These are phyloP conservation scores for Priocnemis perturbator DNA, from an alignment of 2,888 invertebrate species.

Conservation along the genomic window DNA sequence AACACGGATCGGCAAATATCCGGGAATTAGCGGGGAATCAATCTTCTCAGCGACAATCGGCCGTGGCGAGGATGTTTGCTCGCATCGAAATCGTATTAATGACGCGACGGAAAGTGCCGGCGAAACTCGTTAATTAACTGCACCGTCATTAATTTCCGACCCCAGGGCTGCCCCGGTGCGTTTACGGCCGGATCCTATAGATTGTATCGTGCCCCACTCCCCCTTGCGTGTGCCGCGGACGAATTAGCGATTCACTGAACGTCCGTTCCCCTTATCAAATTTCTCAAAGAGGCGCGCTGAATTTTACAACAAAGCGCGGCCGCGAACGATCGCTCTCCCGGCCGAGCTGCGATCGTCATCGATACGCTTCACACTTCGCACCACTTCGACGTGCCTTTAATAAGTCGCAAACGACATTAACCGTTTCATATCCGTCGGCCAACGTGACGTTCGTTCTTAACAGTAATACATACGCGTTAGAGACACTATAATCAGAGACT, in stretches of 20 bases:
- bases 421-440: too few species aligned
- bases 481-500: too few species aligned
- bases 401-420: too few species aligned
- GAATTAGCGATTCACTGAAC: constrained; percentile 4
- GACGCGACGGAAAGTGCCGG: neutral
- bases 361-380: too few species aligned
- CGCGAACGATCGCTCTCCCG: too few species aligned
- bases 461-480: too few species aligned
- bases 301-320: too few species aligned
- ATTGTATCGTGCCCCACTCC: neutral
- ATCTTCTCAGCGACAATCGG: neutral
- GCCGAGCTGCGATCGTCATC: too few species aligned
- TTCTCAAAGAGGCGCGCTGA: neutral
- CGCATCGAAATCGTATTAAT: neutral
- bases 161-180: too few species aligned
- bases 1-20: neutral
- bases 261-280: neutral
- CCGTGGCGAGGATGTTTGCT: neutral
- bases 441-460: too few species aligned
- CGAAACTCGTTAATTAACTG: neutral
- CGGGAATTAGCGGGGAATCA: neutral
- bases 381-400: too few species aligned
- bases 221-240: neutral
- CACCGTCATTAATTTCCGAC: neutral
- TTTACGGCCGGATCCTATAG: neutral